These are phyloP conservation scores for Periphyllus acericola DNA, from an alignment of 2,888 invertebrate species.

Conservation along the genomic window DNA sequence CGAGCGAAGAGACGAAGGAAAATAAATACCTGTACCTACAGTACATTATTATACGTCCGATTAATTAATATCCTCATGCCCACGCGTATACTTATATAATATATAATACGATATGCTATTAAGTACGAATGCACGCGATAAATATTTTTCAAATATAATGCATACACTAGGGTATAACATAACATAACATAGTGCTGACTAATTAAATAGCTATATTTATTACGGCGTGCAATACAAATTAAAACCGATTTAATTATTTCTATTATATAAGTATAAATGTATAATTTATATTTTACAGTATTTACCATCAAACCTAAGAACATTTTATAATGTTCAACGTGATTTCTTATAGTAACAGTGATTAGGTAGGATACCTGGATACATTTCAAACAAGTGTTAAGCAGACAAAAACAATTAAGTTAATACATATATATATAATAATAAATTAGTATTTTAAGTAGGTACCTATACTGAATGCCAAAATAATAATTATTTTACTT, in stretches of 20 bases:
- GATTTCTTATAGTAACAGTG: no score
- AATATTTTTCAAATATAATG: not conserved
- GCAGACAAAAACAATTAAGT: not conserved
- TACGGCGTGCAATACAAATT: not conserved
- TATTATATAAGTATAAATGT: not conserved
- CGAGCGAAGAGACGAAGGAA: not conserved
- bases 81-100: not conserved
- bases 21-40: not conserved
- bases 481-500: not conserved
- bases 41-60: not conserved
- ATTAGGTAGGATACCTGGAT: not conserved
- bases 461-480: not conserved
- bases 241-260: not conserved
- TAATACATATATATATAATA: not conserved
- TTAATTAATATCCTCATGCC: constrained; percentile 17
- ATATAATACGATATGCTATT: not conserved
- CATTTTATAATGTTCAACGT: no score
- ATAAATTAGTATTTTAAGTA: not conserved
- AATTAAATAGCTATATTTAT: not conserved
- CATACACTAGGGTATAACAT: not conserved
- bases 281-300: not conserved
- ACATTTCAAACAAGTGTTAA: not conserved
- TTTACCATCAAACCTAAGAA: not conserved
- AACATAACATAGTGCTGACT: not conserved
- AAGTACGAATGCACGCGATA: not conserved